Base-by-base conservation (phyloP, 2,888 invertebrate genomes). In the Rapana venosa region DNA sequence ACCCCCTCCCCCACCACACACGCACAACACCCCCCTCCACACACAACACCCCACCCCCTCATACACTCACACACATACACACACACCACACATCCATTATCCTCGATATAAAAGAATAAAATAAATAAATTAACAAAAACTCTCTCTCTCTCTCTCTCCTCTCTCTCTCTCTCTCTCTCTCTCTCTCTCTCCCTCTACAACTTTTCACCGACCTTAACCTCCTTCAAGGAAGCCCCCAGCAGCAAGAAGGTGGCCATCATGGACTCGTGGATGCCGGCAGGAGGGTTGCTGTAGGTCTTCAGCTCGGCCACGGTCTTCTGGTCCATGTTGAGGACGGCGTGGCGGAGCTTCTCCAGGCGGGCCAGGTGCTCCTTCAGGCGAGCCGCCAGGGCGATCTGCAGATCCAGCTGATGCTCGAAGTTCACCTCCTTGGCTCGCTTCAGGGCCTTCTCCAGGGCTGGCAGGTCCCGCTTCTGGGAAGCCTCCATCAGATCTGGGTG, bases 221-320 rank as follows among this genome's bases (percentile, higher is more conserved):
- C 94, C 77, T 93, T 93, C 58, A 93, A 92, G 2, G 91, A 35
- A 56, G 94, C 92, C 6, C 95, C 95, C 20, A 96, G 93, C 87
- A 96, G 91, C 87, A 95, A 89, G 91, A 95, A 94, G 0, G 95
- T 94, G 0, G 95, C 95, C 91, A 93, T 93, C 92, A 95, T 93
- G 30, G 94, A 94, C 88, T 93, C 93, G 87, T 94, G 94, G 2
- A 95, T 94, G 11, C 94, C 94, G 61, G 94, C 93, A 26, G 95
- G 95, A 4, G 96, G 96, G 35, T 93, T 94, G 56, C 92, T 88
- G 92, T 95, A 96, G 0, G 94, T 93, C 92, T 94, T 94, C 89
- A 96, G 93, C 92, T 96, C 96, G 6, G 95, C 93, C 22, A 95
- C 94, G 0, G 95, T 95, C 90, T 94, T 94, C 90, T 93, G 93